Base-by-base conservation (phyloP, 2,888 invertebrate species). In the Gnatocerus cornutus region DNA sequence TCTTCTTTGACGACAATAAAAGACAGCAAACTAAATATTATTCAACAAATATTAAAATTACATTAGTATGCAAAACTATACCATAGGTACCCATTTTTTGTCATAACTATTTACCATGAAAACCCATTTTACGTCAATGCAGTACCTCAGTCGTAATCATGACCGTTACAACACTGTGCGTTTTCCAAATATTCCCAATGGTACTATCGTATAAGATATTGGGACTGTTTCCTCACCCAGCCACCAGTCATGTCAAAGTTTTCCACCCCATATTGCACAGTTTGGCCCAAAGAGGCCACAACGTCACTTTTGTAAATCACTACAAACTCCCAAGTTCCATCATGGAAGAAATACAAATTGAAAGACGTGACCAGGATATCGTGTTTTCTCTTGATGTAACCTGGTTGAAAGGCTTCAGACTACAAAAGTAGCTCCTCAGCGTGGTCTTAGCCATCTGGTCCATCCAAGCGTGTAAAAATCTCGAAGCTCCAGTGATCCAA, bases 221-320 rank as follows among this genome's bases (percentile, higher is more conserved):
- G 4, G 21, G 21, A 3, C 21, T 21, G 21, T 21, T 21, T 21
- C 21, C 21, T 21, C 21, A 21, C 21, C 21, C 21, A 50, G 21
- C 21, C 21, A 21, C 2, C 21, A 93, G 93, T 67, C 93, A 93
- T 80, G 91, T 91, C 75, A 85, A 89, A 21, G 89, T 90, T 29
- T 91, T 90, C 77, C 86, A 87, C 75, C 88, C 90, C 0, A 85
- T 91, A 53, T 79, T 93, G 50, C 86, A 85, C 55, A 90, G 88
- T 74, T 80, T 93, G 55, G 89, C 88, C 0, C 84, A 80, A 14
- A 87, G 88, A 64, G 92, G 92, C 0, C 92, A 93, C 77, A 87
- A 90, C 69, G 81, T 93, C 0, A 92, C 91, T 0, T 89, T 92
- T 3, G 86, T 93, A 39, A 90, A 91, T 4, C 88, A 90, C 78